A percentile compares a stretch with the other conserved stretches of the same genome.
These are phyloP conservation scores for Cathartes aura DNA, from an alignment of 2,113 vertebrate species.

Conservation along the genomic window DNA sequence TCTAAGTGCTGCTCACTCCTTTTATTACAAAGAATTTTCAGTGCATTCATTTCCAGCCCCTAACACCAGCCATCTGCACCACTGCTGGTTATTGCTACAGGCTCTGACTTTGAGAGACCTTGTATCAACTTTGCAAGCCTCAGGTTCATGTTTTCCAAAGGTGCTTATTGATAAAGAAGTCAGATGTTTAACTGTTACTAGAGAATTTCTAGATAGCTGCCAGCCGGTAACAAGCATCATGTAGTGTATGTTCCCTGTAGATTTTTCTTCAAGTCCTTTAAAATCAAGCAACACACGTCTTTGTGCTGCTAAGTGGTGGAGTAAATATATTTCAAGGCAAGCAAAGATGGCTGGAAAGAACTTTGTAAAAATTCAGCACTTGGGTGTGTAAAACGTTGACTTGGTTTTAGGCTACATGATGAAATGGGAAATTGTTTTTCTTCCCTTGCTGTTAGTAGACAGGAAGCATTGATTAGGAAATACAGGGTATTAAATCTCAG, in stretches of 20 bases:
- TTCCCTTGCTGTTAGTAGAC: not conserved
- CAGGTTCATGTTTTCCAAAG: not conserved
- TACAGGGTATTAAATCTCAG: not conserved
- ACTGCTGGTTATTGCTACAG: not conserved
- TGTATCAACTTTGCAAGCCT: not conserved
- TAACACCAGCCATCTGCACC: not conserved
- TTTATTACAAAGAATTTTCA: not conserved
- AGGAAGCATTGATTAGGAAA: not conserved
- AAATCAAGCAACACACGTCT: not conserved
- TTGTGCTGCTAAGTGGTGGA: not conserved
- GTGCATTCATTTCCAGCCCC: not conserved
- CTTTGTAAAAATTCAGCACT: not conserved
- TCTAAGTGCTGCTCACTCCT: not conserved
- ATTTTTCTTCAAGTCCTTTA: not conserved
- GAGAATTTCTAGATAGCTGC: not conserved
- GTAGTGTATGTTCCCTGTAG: not conserved
- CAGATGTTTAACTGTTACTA: not conserved
- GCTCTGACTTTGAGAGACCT: not conserved
- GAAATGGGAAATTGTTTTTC: not conserved
- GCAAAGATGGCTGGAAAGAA: not conserved
- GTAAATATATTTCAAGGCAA: not conserved
- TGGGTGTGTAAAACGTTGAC: not conserved
- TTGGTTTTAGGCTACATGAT: not conserved
- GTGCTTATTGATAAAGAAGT: not conserved
- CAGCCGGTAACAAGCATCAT: not conserved